Evolutionary conservation across 2,888 invertebrate genomes (phyloP).

Genomic region (Drosophila recens): DNA sequence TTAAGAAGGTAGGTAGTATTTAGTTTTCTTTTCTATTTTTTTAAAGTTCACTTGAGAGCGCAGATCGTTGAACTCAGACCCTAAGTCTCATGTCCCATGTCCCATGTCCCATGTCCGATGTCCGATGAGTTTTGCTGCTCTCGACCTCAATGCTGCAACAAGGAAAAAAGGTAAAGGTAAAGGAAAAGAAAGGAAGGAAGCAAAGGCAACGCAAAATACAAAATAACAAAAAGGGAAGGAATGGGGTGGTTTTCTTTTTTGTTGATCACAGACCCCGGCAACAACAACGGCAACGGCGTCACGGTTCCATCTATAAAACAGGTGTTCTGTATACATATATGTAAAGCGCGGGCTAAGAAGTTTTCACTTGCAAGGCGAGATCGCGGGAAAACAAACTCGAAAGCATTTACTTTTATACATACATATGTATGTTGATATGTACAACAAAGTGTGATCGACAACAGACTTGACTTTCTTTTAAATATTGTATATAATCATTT

Average conservation of each 20-base stretch:
- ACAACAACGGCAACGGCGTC: slow-evolving; percentile 36
- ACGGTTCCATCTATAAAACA: slow-evolving; percentile 63
- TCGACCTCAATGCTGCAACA: slow-evolving; percentile 12
- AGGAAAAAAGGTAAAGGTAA: slow-evolving; percentile 18
- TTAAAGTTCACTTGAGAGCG: slow-evolving; percentile 14
- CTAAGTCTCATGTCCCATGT: slow-evolving; percentile 3
- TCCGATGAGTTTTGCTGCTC: slow-evolving; percentile 20
- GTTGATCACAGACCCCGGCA: slow-evolving; percentile 32
- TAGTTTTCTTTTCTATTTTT: neutral
- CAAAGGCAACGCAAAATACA: slow-evolving; percentile 25
- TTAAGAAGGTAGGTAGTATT: neutral
- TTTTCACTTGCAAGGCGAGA: slow-evolving; percentile 52
- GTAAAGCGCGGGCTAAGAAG: slow-evolving; percentile 56
- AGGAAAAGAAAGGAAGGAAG: slow-evolving; percentile 7
- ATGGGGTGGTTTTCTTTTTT: slow-evolving; percentile 62
- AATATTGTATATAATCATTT: neutral
- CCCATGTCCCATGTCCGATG: slow-evolving; percentile 1
- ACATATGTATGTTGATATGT: neutral
- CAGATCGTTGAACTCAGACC: slow-evolving; percentile 55
- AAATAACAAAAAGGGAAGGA: slow-evolving; percentile 30
- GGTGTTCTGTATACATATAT: slow-evolving; percentile 64
- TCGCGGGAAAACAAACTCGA: slow-evolving; percentile 41
- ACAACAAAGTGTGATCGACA: neutral
- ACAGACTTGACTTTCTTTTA: neutral
- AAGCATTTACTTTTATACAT: neutral